phyloP scores from a whole-genome alignment of 2,888 invertebrate genomes.

The Steromphala cineraria region DNA sequence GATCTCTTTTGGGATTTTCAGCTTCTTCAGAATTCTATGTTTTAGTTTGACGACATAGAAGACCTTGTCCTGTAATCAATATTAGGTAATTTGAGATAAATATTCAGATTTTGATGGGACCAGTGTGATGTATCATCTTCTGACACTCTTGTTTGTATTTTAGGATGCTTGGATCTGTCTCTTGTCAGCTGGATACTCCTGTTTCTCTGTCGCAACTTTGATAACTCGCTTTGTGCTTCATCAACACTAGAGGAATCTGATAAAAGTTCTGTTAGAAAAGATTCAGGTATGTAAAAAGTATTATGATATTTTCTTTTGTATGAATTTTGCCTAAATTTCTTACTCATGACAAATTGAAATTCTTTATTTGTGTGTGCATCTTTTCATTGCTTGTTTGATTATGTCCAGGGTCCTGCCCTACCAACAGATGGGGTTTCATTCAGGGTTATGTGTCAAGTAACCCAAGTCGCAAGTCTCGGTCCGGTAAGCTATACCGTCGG shows the following conservation, averaged over 20 bases:
- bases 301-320: too few species aligned
- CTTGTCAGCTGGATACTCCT: slow-evolving; percentile 86
- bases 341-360: background rate
- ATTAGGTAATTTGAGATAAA: too few species aligned
- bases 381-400: background rate
- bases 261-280: slow-evolving; percentile 45
- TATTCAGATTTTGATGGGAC: too few species aligned
- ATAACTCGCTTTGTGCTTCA: slow-evolving; percentile 57
- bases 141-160: slow-evolving; percentile 15
- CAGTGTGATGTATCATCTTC: too few species aligned
- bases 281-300: slow-evolving; percentile 38
- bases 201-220: slow-evolving; percentile 85
- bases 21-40: too few species aligned
- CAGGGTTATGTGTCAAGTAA: slow-evolving; percentile 83
- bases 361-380: too few species aligned
- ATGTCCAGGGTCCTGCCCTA: slow-evolving; percentile 43
- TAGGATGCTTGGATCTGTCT: slow-evolving; percentile 79
- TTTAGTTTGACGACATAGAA: too few species aligned
- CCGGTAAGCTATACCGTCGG: slow-evolving; percentile 64
- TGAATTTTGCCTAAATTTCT: too few species aligned
- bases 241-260: slow-evolving; percentile 48
- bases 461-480: slow-evolving; percentile 49
- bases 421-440: slow-evolving; percentile 91
- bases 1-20: too few species aligned
- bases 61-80: too few species aligned